Conservation (phyloP, 2,113 vertebrate species). For the Struthidea cinerea region DNA sequence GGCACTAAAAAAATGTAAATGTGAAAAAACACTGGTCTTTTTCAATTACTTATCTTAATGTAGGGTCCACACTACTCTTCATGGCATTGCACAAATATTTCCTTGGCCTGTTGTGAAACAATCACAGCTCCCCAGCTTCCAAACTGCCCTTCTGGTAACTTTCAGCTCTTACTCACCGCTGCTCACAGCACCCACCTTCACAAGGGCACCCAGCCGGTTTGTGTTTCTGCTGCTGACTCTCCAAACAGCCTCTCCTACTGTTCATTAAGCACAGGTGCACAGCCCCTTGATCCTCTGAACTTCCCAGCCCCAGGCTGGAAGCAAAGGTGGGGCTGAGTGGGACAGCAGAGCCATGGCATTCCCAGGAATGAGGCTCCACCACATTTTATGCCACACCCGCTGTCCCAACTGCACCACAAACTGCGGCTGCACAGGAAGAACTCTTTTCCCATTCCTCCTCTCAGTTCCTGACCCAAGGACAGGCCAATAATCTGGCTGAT, state of each 20-base stretch:
- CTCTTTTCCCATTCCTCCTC: background rate
- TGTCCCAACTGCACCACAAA: background rate
- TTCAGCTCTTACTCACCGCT: background rate
- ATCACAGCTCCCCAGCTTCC: background rate
- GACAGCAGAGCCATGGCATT: accelerated
- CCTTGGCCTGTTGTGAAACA: background rate
- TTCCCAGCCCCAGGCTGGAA: background rate
- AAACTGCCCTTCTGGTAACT: background rate
- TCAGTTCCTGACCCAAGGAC: background rate
- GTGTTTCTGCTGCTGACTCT: background rate
- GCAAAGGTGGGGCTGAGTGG: background rate
- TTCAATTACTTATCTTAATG: background rate
- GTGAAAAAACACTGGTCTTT: background rate
- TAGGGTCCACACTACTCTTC: background rate
- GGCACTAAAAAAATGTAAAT: background rate
- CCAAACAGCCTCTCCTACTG: background rate
- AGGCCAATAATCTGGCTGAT: accelerated
- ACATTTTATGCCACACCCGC: background rate
- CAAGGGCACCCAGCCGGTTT: background rate
- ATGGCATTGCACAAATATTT: background rate
- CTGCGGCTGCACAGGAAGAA: background rate
- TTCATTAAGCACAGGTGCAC: background rate
- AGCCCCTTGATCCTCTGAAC: background rate
- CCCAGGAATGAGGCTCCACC: background rate
- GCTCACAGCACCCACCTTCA: background rate